Evolutionary conservation across 1,140 invertebrate genomes (phyloP), one percentile per base, ranked within the genome.

Genomic region (Paraescarpia echinospica): DNA sequence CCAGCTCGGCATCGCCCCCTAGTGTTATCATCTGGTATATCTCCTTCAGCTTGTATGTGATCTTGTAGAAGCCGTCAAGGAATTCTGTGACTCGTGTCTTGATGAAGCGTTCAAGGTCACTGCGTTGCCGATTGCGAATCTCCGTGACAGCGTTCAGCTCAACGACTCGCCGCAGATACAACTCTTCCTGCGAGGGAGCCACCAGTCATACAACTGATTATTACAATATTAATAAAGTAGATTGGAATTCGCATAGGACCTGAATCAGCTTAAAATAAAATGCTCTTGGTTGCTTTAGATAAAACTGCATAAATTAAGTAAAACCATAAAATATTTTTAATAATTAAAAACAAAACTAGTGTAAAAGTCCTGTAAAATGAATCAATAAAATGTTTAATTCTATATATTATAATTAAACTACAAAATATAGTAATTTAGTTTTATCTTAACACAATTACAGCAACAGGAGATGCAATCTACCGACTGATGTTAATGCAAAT

Each of bases 1-100:
- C 99, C 12, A 99, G 96, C 94, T 99, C 99, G 0, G 99, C 99
- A 96, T 99, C 99, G 9, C 99, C 99, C 34, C 97, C 99, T 0
- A 99, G 96, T 0, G 99, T 99, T n/a, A 99, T 99, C 98, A 99
- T 99, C 96, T 99, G 96, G 92, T 96, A 96, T 95, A 96, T 96
- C 93, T 96, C 96, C 93, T 96, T 96, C 0, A 99, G 95, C 95
- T 99, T 99, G 0, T 97, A 96, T 0, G 98, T 98, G 93, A 99
- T 99, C n/a, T 98, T 97, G 91, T 97, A 97, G 95, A 99, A 99
- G 1, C 99, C 99, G 33, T 96, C 96, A 95, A 98, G 97, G 95
- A 99, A 99, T 95, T 99, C 99, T 34, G 97, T 96, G 8, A 97
- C 95, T 41, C 98, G 96, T 91, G 97, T 96, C 92, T 98, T 96